Evolutionary conservation across 1,140 invertebrate species (phyloP).

Genomic region (Diploscapter pachys): DNA sequence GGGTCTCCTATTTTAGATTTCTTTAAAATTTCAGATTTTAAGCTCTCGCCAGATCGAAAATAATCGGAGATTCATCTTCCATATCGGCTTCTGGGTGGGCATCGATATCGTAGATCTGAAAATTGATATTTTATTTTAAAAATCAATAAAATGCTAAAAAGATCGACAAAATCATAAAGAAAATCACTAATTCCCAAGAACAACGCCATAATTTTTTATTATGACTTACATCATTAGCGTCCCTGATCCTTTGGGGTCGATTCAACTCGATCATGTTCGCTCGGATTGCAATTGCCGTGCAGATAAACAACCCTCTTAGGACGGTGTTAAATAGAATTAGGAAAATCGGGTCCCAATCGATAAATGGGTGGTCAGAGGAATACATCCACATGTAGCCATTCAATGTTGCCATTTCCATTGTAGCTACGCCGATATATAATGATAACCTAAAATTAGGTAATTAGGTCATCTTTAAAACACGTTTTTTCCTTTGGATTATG

Average conservation of each 20-base stretch:
- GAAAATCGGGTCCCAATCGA: slow-evolving; percentile 11
- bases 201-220: not conserved
- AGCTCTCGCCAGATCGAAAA: slow-evolving; percentile 28
- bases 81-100: slow-evolving; percentile 8
- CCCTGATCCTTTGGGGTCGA: slow-evolving; percentile 23
- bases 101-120: slow-evolving; percentile 19
- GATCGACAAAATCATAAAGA: not conserved
- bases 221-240: slow-evolving; percentile 22
- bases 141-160: not conserved
- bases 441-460: slow-evolving; percentile 21
- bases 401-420: slow-evolving; percentile 33
- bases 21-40: not conserved
- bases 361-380: slow-evolving; percentile 22
- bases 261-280: slow-evolving; percentile 17
- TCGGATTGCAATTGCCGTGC: slow-evolving; percentile 20
- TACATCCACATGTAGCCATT: slow-evolving; percentile 39
- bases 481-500: not conserved
- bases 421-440: slow-evolving; percentile 34
- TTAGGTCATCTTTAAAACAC: not conserved
- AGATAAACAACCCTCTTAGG: slow-evolving; percentile 16
- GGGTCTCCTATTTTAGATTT: not conserved
- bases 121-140: not conserved
- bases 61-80: slow-evolving; percentile 33
- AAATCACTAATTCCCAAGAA: not conserved
- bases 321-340: not conserved